These are phyloP conservation scores for Microctenopoma stevenorrisi DNA, from an alignment of 2,797 vertebrate species.

Conservation along the genomic window DNA sequence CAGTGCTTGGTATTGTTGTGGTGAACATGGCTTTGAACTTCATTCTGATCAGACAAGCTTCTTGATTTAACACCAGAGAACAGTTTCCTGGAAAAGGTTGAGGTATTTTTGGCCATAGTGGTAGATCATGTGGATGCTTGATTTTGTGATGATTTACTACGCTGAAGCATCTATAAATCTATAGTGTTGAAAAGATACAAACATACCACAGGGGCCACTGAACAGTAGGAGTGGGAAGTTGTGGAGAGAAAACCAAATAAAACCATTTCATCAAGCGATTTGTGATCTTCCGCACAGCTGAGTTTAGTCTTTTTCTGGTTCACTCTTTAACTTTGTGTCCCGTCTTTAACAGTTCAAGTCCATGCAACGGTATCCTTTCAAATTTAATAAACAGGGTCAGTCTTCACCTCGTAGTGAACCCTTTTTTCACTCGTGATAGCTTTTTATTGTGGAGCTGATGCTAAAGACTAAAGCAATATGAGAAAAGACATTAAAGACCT, in stretches of 20 bases:
- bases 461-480: conserved; percentile 40
- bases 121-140: conserved; percentile 62
- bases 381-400: conserved; percentile 76
- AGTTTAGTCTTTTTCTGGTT: conserved; percentile 59
- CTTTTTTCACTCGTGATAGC: conserved; percentile 21
- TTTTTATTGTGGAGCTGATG: conserved; percentile 29
- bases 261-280: conserved; percentile 64
- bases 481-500: conserved; percentile 22
- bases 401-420: conserved; percentile 49
- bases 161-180: conserved; percentile 72
- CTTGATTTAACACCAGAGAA: conserved; percentile 72
- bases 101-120: conserved; percentile 68
- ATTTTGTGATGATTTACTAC: conserved; percentile 72
- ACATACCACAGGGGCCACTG: conserved; percentile 70
- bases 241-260: conserved; percentile 60
- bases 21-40: conserved; percentile 55
- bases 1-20: conserved; percentile 49
- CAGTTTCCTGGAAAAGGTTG: conserved; percentile 60
- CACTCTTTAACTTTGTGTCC: conserved; percentile 48
- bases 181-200: conserved; percentile 71
- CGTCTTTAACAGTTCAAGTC: conserved; percentile 59
- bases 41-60: conserved; percentile 56
- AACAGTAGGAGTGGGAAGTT: conserved; percentile 70
- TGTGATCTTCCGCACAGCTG: conserved; percentile 52
- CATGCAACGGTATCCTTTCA: conserved; percentile 35